Conservation (phyloP, 35 echinoderm and acorn worm species). For the Apostichopus japonicus region DNA sequence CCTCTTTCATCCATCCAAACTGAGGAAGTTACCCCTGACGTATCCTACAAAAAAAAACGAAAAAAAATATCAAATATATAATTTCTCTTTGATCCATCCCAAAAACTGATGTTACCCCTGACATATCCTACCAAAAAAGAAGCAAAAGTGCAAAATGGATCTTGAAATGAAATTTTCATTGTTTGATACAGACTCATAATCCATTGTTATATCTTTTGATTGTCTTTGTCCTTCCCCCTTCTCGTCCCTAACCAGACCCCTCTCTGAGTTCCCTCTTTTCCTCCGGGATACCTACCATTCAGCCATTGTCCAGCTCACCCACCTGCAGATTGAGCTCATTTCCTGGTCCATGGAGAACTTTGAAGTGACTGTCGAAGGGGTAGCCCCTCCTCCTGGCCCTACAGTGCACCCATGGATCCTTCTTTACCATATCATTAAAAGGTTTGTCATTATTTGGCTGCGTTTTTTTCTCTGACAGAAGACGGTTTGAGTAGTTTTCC, state of each 20-base stretch:
- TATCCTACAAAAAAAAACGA: too few species aligned
- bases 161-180: too few species aligned
- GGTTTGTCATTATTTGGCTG: slow-evolving; percentile 49
- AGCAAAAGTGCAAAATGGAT: too few species aligned
- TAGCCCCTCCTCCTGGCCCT: neutral
- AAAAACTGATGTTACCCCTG: too few species aligned
- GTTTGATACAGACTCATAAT: too few species aligned
- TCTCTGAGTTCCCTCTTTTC: slow-evolving; percentile 30
- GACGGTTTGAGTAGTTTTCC: too few species aligned
- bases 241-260: slow-evolving; percentile 49
- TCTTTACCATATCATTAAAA: slow-evolving; percentile 81
- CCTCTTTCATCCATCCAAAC: too few species aligned
- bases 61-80: too few species aligned
- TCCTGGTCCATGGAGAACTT: slow-evolving; percentile 74
- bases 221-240: neutral
- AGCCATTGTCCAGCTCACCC: slow-evolving; percentile 50
- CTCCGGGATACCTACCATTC: slow-evolving; percentile 28
- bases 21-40: too few species aligned
- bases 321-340: slow-evolving; percentile 67
- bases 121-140: too few species aligned
- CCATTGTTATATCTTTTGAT: neutral
- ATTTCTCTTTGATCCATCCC: too few species aligned
- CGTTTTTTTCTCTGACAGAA: too few species aligned
- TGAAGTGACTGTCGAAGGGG: slow-evolving; percentile 32
- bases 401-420: slow-evolving; percentile 78